A percentile compares a stretch with the other conserved stretches of the same genome.
These are phyloP conservation scores for Hylyphantes graminicola DNA, from an alignment of 1,140 invertebrate genomes.

Conservation along the genomic window DNA sequence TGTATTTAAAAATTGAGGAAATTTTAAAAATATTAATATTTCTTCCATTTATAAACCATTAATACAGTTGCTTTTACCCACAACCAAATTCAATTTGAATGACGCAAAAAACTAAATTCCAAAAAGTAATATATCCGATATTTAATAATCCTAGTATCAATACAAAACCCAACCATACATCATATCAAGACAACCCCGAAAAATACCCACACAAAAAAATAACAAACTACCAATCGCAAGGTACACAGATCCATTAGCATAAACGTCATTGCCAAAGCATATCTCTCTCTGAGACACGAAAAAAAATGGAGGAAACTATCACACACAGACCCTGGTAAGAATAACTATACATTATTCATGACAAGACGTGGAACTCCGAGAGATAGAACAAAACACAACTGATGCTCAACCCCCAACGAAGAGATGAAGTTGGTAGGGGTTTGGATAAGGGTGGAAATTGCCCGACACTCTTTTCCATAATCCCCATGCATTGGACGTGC, in stretches of 20 bases:
- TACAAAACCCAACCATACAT: background rate
- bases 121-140: too few species aligned
- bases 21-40: too few species aligned
- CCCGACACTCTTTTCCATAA: slow-evolving; percentile 18
- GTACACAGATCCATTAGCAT: slow-evolving; percentile 43
- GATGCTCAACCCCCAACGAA: background rate
- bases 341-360: slow-evolving; percentile 55
- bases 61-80: too few species aligned
- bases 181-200: background rate
- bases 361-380: slow-evolving; percentile 3
- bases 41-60: too few species aligned
- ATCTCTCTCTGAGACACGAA: background rate
- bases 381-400: slow-evolving; percentile 29
- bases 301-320: slow-evolving; percentile 44
- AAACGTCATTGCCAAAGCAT: slow-evolving; percentile 10
- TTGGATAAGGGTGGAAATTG: slow-evolving; percentile 18
- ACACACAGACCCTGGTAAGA: slow-evolving; percentile 8
- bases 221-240: slow-evolving; percentile 10
- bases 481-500: slow-evolving; percentile 9
- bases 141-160: background rate
- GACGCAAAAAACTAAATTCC: too few species aligned
- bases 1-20: too few species aligned
- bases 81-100: too few species aligned
- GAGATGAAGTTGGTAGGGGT: slow-evolving; percentile 7
- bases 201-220: background rate